Conservation (phyloP, 2,113 vertebrate genomes). For the Forbesichthys papilliferus region DNA sequence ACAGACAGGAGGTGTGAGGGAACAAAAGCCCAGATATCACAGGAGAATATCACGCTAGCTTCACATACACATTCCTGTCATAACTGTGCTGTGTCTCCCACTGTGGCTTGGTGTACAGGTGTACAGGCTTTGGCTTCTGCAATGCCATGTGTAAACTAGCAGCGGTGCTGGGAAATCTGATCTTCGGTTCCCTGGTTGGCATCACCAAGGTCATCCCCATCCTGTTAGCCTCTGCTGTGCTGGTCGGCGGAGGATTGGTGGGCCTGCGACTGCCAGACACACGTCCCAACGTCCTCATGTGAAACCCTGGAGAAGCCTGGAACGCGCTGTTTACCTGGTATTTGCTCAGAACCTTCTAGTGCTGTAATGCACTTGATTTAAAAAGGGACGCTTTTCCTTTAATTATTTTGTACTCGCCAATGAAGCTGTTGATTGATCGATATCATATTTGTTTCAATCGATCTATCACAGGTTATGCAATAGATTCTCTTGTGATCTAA, state of each 20-base stretch:
- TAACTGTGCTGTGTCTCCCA: neutral
- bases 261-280: constrained; percentile 93
- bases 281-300: constrained; percentile 92
- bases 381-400: no score
- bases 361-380: neutral
- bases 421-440: no score
- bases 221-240: constrained; percentile 88
- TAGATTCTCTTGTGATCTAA: no score
- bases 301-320: constrained; percentile 38
- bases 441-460: no score
- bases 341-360: constrained; percentile 38
- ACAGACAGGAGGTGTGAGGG: constrained; percentile 88
- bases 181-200: constrained; percentile 91
- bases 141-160: constrained; percentile 94
- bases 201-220: constrained; percentile 93
- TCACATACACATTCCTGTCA: neutral
- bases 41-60: no score
- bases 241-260: constrained; percentile 90
- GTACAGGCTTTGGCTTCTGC: constrained; percentile 92
- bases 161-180: constrained; percentile 91
- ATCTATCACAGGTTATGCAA: no score
- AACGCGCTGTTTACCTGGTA: constrained; percentile 45
- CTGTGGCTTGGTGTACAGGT: constrained; percentile 68
- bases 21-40: neutral
- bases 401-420: no score